Conservation (phyloP, 2,888 invertebrate genomes). For the Mellilla xanthometata region DNA sequence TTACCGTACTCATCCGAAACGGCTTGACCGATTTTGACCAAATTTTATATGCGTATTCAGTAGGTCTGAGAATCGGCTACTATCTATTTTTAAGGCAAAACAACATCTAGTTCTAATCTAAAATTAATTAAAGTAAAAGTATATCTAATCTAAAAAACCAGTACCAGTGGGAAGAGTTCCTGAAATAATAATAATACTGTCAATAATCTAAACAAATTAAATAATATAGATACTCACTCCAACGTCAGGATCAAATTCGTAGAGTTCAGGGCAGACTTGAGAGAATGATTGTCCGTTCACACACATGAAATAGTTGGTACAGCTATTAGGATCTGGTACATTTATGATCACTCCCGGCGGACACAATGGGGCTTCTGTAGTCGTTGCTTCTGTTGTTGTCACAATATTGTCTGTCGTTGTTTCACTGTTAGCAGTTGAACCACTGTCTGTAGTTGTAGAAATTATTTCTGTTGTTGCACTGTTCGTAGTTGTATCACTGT, state of each 20-base stretch:
- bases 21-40: no score
- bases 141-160: no score
- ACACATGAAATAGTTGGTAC: slow-evolving; percentile 45
- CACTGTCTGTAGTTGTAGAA: neutral
- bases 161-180: no score
- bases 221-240: slow-evolving; percentile 27
- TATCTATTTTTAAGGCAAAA: no score
- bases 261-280: slow-evolving; percentile 35
- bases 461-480: neutral
- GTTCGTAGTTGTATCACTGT: neutral
- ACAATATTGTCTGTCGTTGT: neutral
- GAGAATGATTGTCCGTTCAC: slow-evolving; percentile 33
- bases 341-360: slow-evolving; percentile 37
- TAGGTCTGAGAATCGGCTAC: no score
- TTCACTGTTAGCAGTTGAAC: neutral
- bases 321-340: slow-evolving; percentile 40
- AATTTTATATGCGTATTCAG: no score
- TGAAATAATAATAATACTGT: no score
- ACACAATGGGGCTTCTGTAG: slow-evolving; percentile 29
- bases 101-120: no score
- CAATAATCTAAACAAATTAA: no score
- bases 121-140: no score
- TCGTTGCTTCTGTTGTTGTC: neutral
- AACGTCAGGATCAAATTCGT: slow-evolving; percentile 35
- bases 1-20: no score